phyloP scores from a whole-genome alignment of 1,140 invertebrate species.

The Danaus plexippus region DNA sequence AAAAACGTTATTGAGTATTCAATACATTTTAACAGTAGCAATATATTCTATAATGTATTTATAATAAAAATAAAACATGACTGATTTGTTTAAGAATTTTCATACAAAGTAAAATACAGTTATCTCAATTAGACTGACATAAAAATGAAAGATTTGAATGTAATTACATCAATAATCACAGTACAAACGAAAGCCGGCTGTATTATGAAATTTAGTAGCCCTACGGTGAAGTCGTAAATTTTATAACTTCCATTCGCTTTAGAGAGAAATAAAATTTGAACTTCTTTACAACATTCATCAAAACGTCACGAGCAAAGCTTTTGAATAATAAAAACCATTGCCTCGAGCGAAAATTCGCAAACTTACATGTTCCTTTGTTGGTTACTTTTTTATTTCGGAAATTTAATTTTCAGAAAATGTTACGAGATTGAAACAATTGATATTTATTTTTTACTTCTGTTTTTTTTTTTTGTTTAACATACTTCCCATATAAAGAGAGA shows the following conservation, averaged over 20 bases:
- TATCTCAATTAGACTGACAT: too few relatives aligned
- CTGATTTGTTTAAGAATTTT: too few relatives aligned
- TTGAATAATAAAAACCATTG: constrained; percentile 63
- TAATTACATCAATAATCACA: constrained; percentile 11
- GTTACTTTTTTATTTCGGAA: constrained; percentile 12
- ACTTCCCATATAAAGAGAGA: too few relatives aligned
- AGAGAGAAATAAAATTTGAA: constrained; percentile 59
- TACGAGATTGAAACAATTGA: background rate
- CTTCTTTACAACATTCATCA: constrained; percentile 65
- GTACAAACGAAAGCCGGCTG: constrained; percentile 32
- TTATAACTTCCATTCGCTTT: constrained; percentile 58
- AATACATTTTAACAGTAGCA: too few relatives aligned
- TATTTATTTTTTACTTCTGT: too few relatives aligned
- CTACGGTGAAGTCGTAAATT: constrained; percentile 53
- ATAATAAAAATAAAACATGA: too few relatives aligned
- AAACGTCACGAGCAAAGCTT: constrained; percentile 55
- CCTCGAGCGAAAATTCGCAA: constrained; percentile 18
- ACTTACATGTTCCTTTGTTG: constrained; percentile 19
- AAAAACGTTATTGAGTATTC: too few relatives aligned
- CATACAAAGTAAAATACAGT: too few relatives aligned
- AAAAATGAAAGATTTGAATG: too few relatives aligned
- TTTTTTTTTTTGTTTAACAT: too few relatives aligned
- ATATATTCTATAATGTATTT: too few relatives aligned
- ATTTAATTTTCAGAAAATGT: constrained; percentile 8
- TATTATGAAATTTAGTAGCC: constrained; percentile 36